Conservation (phyloP, 2,797 vertebrate species). For the Coregonus ussuriensis region DNA sequence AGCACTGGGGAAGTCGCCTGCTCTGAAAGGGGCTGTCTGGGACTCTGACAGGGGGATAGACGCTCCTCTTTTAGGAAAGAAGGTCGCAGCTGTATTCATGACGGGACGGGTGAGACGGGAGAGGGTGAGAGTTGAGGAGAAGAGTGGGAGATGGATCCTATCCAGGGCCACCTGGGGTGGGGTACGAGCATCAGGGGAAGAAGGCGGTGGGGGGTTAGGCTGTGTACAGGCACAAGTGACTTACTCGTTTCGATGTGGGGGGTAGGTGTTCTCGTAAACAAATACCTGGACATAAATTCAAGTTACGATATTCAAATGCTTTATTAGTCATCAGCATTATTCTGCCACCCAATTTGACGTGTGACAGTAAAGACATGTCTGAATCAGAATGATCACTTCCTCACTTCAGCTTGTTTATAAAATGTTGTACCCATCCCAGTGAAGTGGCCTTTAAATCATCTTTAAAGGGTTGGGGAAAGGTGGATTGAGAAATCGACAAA, state of each 20-base stretch:
- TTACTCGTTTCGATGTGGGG: background rate
- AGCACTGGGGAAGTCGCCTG: no score
- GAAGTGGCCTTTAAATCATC: background rate
- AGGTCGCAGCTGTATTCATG: background rate
- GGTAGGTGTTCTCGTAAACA: background rate
- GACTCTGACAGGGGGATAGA: background rate
- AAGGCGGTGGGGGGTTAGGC: background rate
- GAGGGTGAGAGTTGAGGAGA: no score
- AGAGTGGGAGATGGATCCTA: background rate
- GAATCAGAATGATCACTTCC: background rate
- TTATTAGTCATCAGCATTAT: background rate
- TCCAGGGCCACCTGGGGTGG: background rate
- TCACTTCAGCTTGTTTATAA: background rate
- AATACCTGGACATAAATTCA: background rate
- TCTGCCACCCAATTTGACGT: background rate
- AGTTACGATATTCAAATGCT: background rate
- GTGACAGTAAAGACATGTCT: background rate
- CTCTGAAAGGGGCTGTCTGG: no score
- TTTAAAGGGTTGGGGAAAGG: background rate
- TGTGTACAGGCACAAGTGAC: background rate
- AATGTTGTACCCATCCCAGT: background rate
- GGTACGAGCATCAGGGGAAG: background rate
- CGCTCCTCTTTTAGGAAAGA: background rate
- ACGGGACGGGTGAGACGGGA: background rate
- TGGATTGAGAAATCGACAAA: background rate